phyloP scores from a whole-genome alignment of 2,113 vertebrate species.

The Saimiri boliviensis region DNA sequence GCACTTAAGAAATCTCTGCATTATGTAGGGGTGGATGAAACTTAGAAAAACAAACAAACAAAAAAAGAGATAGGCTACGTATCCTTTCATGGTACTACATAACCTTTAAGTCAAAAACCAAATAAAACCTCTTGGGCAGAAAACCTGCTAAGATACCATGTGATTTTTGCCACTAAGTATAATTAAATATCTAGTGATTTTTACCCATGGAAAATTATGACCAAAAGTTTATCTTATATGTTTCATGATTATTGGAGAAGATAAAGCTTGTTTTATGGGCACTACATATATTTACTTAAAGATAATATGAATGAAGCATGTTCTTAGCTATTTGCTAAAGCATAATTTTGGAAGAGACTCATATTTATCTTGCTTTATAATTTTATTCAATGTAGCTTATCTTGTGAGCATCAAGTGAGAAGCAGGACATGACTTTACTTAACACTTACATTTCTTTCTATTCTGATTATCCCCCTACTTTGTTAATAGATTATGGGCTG shows the following conservation, averaged over 20 bases:
- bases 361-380: not conserved
- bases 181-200: not conserved
- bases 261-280: not conserved
- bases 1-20: slow-evolving; percentile 26
- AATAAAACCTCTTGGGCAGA: not conserved
- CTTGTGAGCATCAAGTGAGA: not conserved
- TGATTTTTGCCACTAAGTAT: not conserved
- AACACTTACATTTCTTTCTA: not conserved
- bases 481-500: not conserved
- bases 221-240: not conserved
- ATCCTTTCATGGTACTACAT: not conserved
- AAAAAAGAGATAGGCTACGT: rapidly evolving
- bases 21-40: not conserved
- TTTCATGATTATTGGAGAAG: not conserved
- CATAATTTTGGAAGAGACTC: not conserved
- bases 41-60: not conserved
- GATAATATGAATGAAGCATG: not conserved
- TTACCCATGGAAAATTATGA: not conserved
- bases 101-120: not conserved
- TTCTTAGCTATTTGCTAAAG: not conserved
- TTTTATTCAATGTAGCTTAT: not conserved
- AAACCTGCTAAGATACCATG: not conserved
- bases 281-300: not conserved
- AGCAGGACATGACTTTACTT: not conserved
- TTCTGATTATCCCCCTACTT: not conserved